Percentiles rank a stretch among this genome's conserved stretches.
Conservation (phyloP, 1,140 invertebrate genomes). For the Nautilus pompilius region DNA sequence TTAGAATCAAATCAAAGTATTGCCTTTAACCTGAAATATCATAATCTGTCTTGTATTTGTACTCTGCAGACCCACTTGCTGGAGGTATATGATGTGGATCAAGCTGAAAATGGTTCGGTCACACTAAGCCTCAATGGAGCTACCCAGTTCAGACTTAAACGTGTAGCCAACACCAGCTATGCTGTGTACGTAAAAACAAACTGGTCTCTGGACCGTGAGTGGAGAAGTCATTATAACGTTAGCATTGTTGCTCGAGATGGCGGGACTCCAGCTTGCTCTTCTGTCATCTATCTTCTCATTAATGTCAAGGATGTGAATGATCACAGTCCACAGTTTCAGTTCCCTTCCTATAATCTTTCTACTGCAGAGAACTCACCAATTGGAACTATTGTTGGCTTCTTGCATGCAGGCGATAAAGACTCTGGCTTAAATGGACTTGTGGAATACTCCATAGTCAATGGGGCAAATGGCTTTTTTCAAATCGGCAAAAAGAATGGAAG, state of each 20-base stretch:
- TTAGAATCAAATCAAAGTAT: too few relatives aligned
- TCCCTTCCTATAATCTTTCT: conserved; percentile 90
- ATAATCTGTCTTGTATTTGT: too few relatives aligned
- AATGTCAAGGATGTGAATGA: conserved; percentile 93
- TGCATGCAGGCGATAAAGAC: conserved; percentile 58
- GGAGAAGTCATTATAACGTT: conserved; percentile 79
- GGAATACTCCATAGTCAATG: conserved; percentile 62
- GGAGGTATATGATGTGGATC: conserved; percentile 78
- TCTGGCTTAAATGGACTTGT: conserved; percentile 55
- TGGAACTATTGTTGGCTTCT: conserved; percentile 76
- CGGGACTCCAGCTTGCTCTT: conserved; percentile 70
- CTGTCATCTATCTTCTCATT: conserved; percentile 82
- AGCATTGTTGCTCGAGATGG: conserved; percentile 86
- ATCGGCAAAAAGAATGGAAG: conserved; percentile 70
- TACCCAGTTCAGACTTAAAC: conserved; percentile 50
- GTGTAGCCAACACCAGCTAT: conserved; percentile 79
- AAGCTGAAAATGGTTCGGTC: conserved; percentile 86
- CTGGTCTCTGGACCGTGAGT: conserved; percentile 73
- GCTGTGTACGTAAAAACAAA: conserved; percentile 69
- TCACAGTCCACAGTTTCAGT: conserved; percentile 79
- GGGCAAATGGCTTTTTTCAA: conserved; percentile 65
- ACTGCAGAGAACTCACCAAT: conserved; percentile 81
- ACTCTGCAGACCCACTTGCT: conserved; percentile 55
- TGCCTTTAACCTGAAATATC: too few relatives aligned
- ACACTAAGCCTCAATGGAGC: conserved; percentile 71